These are phyloP conservation scores for Istiophorus platypterus DNA, from an alignment of 2,113 vertebrate species.

Conservation along the genomic window DNA sequence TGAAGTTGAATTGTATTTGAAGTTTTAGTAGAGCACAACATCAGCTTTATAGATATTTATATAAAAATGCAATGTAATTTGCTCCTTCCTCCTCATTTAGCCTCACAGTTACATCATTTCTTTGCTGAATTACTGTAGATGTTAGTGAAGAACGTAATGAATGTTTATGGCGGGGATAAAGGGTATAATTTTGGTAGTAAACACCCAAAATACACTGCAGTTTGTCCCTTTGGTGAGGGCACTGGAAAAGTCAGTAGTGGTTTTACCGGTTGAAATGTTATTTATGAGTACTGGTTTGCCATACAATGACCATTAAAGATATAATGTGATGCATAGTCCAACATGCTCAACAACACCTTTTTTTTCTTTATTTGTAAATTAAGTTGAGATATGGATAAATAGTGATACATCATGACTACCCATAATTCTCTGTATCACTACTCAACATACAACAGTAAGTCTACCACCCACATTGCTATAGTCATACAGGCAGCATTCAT, in stretches of 20 bases:
- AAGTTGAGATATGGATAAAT: neutral
- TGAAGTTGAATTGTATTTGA: too few species aligned
- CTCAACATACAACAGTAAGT: neutral
- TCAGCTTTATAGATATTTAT: neutral
- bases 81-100: neutral
- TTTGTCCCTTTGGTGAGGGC: neutral
- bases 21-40: neutral
- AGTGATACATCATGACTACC: neutral
- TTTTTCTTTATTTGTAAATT: neutral
- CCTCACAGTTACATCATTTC: neutral
- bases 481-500: constrained; percentile 32
- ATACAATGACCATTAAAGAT: neutral
- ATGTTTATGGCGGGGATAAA: neutral
- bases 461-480: neutral
- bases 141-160: neutral
- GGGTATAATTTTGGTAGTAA: neutral
- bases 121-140: neutral
- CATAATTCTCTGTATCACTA: neutral
- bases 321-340: neutral
- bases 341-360: neutral
- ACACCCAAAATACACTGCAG: neutral
- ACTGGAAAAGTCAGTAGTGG: neutral
- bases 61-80: neutral
- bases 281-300: neutral
- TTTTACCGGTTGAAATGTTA: neutral